A percentile compares a stretch with the other conserved stretches of the same genome.
These are phyloP conservation scores for Saguinus imperator DNA, from an alignment of 2,113 vertebrate genomes.

Conservation along the genomic window DNA sequence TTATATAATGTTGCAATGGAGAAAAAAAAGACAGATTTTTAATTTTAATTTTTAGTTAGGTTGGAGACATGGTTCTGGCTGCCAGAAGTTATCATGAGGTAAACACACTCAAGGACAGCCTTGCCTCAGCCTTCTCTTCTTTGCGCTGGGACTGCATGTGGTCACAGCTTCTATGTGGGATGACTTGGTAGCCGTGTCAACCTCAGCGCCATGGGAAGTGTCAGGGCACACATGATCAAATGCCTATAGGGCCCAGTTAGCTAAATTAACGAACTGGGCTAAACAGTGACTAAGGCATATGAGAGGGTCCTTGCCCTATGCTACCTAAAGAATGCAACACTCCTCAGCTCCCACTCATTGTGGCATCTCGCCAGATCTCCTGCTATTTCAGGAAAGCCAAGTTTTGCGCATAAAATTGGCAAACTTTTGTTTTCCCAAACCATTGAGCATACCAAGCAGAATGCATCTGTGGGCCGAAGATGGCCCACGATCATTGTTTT, in stretches of 20 bases:
- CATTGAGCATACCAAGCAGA: neutral
- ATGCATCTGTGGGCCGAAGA: rapidly evolving
- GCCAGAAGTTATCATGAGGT: neutral
- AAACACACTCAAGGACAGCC: rapidly evolving
- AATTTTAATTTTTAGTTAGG: neutral
- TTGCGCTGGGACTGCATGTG: neutral
- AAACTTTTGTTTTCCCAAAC: neutral
- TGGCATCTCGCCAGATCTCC: too few relatives aligned
- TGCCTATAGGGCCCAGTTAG: too few relatives aligned
- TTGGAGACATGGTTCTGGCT: neutral
- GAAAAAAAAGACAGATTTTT: neutral
- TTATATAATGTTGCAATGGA: neutral
- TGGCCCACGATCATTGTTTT: rapidly evolving
- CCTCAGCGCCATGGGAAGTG: neutral
- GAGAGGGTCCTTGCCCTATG: neutral
- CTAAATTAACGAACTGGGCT: neutral
- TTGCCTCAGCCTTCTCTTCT: neutral
- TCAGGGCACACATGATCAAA: neutral
- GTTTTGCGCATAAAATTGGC: neutral
- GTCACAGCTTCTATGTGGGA: neutral
- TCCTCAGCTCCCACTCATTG: too few relatives aligned
- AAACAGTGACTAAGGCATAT: neutral
- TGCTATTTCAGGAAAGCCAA: neutral
- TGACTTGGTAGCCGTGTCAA: neutral
- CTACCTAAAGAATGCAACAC: neutral